Conservation (phyloP, 1,140 invertebrate species). For the Planococcus citri region DNA sequence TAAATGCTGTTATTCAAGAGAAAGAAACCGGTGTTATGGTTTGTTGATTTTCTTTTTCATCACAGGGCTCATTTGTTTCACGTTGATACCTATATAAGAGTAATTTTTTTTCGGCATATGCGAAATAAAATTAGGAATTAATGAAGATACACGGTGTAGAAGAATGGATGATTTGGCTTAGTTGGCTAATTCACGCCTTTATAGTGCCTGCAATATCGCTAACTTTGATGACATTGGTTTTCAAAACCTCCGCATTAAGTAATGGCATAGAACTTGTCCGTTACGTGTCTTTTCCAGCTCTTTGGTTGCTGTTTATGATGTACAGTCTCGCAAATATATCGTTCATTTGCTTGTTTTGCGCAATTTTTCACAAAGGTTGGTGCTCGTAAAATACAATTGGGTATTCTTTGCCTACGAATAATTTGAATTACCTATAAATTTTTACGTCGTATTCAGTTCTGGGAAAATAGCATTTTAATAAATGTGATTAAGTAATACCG, state of each 20-base stretch:
- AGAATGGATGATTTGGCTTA: conserved; percentile 48
- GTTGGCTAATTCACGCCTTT: conserved; percentile 48
- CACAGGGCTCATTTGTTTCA: no score
- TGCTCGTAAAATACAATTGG: neutral
- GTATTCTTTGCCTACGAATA: neutral
- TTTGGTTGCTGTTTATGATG: conserved; percentile 19
- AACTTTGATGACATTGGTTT: conserved; percentile 38
- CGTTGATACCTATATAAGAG: no score
- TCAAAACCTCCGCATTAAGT: conserved; percentile 30
- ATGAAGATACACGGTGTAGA: conserved; percentile 57
- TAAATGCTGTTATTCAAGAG: no score
- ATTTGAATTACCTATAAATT: neutral
- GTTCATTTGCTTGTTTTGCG: conserved; percentile 22
- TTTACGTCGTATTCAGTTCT: neutral
- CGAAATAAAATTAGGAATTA: conserved; percentile 51
- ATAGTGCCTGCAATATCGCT: conserved; percentile 39
- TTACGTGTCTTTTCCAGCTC: conserved; percentile 35
- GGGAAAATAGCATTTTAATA: neutral
- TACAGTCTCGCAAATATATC: conserved; percentile 20
- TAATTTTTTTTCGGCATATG: no score
- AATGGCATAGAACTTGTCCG: conserved; percentile 31
- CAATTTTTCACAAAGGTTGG: conserved; percentile 17
- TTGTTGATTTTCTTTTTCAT: no score
- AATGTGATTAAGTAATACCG: no score
- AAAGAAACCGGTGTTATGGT: no score